phyloP scores from a whole-genome alignment of 2,113 vertebrate species.

The Zosterops borbonicus region DNA sequence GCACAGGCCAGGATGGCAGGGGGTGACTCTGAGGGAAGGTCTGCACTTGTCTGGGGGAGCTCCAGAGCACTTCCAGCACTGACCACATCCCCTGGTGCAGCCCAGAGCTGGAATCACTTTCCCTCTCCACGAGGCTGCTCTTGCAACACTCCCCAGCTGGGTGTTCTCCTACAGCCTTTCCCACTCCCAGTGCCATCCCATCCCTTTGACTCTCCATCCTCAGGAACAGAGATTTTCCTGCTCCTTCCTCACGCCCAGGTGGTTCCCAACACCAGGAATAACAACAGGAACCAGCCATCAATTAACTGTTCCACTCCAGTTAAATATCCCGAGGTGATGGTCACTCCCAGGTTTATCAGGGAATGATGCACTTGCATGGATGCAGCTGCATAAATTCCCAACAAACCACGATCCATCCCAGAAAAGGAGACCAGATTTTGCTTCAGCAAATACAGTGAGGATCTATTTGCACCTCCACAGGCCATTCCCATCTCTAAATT shows the following conservation, averaged over 20 bases:
- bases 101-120: background rate
- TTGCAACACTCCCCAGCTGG: background rate
- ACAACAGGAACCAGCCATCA: background rate
- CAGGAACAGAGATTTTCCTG: background rate
- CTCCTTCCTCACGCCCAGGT: background rate
- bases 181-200: background rate
- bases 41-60: background rate
- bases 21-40: background rate
- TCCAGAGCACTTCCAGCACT: background rate
- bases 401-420: accelerated
- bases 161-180: background rate
- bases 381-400: background rate
- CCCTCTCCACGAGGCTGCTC: background rate
- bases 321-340: accelerated
- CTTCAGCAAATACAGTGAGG: background rate
- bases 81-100: conserved; percentile 26
- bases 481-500: too few relatives aligned
- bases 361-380: background rate
- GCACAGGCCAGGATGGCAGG: background rate
- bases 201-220: background rate
- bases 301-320: background rate
- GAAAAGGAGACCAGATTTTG: background rate
- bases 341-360: background rate
- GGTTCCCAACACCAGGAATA: background rate
- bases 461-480: background rate